phyloP scores from a whole-genome alignment of 2,888 invertebrate species.

The Germaria angustata region DNA sequence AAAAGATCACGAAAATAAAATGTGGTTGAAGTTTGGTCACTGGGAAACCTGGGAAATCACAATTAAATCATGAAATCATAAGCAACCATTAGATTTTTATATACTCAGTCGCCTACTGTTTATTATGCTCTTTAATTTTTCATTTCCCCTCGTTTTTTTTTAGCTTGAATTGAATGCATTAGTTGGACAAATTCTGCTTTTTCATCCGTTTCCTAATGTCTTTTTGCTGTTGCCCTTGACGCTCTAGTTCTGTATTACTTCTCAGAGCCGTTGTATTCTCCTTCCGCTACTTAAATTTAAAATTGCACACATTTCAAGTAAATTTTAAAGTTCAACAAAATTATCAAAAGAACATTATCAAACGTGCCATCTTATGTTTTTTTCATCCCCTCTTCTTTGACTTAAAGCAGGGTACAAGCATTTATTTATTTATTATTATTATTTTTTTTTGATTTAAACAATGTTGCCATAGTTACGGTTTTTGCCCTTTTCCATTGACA shows the following conservation, averaged over 20 bases:
- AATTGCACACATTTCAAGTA: constrained; percentile 61
- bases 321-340: constrained; percentile 13
- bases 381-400: not conserved
- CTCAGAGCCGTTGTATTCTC: constrained; percentile 37
- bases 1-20: too few species aligned
- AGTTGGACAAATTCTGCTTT: constrained; percentile 47
- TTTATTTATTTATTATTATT: not conserved
- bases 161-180: constrained; percentile 60
- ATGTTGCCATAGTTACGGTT: not conserved
- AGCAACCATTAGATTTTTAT: too few species aligned
- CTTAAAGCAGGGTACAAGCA: not conserved
- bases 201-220: constrained; percentile 28
- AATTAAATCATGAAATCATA: too few species aligned
- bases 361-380: not conserved
- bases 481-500: not conserved
- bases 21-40: too few species aligned
- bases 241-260: constrained; percentile 12
- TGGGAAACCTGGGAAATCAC: too few species aligned
- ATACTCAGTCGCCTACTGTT: too few species aligned
- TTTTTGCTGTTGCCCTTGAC: constrained; percentile 24
- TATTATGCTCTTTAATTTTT: too few species aligned
- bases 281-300: constrained; percentile 63
- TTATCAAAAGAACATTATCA: constrained; percentile 23
- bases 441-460: not conserved
- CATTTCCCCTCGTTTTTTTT: too few species aligned